phyloP scores from a whole-genome alignment of 2,113 vertebrate species.

The Tylochromis polylepis region DNA sequence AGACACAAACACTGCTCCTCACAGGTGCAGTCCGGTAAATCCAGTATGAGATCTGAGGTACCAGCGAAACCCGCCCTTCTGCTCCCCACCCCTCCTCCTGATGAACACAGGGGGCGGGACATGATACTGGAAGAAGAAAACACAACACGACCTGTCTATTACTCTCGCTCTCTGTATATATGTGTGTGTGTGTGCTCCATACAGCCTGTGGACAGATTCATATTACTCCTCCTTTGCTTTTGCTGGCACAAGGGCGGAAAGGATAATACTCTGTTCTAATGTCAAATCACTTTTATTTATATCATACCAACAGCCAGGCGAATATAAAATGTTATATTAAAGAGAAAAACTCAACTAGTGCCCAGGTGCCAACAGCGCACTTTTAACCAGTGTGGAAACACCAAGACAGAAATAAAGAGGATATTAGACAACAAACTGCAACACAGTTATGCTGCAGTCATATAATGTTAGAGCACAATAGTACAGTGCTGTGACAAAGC shows the following conservation, averaged over 20 bases:
- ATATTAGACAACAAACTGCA: background rate
- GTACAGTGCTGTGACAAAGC: background rate
- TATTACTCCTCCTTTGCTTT: background rate
- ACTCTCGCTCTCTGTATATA: background rate
- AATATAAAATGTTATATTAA: background rate
- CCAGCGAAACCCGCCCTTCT: background rate
- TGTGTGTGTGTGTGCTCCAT: background rate
- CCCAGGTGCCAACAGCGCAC: background rate
- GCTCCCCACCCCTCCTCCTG: background rate
- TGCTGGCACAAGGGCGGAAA: background rate
- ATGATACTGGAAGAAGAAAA: background rate
- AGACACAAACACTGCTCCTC: background rate
- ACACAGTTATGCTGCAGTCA: background rate
- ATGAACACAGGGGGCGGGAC: constrained; percentile 10
- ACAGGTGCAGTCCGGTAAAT: constrained; percentile 57
- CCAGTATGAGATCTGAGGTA: constrained; percentile 3
- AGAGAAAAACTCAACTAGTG: background rate
- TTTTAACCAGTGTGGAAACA: background rate
- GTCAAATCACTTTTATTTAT: background rate
- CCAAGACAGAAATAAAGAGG: background rate
- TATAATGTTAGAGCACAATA: background rate
- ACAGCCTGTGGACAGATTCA: background rate
- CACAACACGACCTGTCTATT: background rate
- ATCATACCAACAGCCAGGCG: background rate
- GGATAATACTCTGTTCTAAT: background rate